phyloP scores from a whole-genome alignment of 2,888 invertebrate species.

The Patella depressa region DNA sequence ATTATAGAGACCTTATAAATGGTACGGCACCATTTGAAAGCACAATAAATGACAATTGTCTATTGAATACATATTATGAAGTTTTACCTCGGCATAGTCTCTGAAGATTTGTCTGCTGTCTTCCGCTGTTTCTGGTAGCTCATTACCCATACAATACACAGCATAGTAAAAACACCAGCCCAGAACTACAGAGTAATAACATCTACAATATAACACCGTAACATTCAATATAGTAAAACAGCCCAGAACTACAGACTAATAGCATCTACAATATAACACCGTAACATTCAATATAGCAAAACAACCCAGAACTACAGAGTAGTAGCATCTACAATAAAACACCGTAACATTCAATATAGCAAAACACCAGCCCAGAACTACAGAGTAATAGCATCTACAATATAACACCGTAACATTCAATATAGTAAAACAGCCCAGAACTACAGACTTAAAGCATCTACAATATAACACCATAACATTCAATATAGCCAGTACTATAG shows the following conservation, averaged over 20 bases:
- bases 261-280: conserved; percentile 49
- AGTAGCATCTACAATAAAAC: conserved; percentile 59
- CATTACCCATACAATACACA: conserved; percentile 49
- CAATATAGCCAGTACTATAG: conserved; percentile 41
- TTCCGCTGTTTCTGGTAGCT: conserved; percentile 49
- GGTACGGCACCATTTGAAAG: too few relatives aligned
- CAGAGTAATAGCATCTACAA: conserved; percentile 64
- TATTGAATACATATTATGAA: too few relatives aligned
- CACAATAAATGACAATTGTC: too few relatives aligned
- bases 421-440: conserved; percentile 53
- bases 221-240: conserved; percentile 33
- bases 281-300: background rate
- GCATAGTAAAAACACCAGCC: conserved; percentile 69
- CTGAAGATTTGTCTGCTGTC: conserved; percentile 53
- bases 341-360: too few relatives aligned
- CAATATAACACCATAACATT: background rate
- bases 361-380: conserved; percentile 67
- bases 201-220: conserved; percentile 42
- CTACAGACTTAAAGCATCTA: conserved; percentile 67
- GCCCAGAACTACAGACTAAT: conserved; percentile 66
- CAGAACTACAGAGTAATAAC: conserved; percentile 64
- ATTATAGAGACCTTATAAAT: too few relatives aligned
- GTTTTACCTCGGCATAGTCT: conserved; percentile 56
- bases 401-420: background rate
- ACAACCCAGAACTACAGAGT: conserved; percentile 66